phyloP scores from a whole-genome alignment of 2,888 invertebrate species.

The Xylota segnis region DNA sequence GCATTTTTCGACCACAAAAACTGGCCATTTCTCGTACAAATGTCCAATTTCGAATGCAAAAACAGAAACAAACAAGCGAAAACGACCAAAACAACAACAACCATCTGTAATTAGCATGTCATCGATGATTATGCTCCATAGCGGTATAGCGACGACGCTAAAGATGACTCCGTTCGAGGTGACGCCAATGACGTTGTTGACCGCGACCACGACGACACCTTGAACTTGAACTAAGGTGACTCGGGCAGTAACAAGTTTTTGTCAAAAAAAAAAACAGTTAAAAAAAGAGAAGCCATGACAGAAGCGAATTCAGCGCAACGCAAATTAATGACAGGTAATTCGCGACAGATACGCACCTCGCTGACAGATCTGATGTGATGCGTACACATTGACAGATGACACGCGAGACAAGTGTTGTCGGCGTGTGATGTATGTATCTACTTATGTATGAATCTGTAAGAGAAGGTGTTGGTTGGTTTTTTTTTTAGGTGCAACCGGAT shows the following conservation, averaged over 20 bases:
- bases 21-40: constrained; percentile 36
- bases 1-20: constrained; percentile 60
- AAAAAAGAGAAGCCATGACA: constrained; percentile 21
- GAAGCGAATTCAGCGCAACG: constrained; percentile 22
- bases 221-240: constrained; percentile 53
- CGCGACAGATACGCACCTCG: constrained; percentile 34
- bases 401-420: constrained; percentile 35
- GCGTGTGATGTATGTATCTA: not conserved
- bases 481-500: constrained; percentile 56
- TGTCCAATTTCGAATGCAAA: constrained; percentile 48
- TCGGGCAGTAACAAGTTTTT: constrained; percentile 11
- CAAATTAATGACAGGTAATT: constrained; percentile 59
- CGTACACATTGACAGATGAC: constrained; percentile 54
- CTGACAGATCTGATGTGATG: constrained; percentile 42
- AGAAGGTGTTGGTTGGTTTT: not conserved
- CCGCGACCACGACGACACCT: constrained; percentile 35
- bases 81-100: constrained; percentile 8
- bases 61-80: constrained; percentile 33
- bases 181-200: constrained; percentile 37
- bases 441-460: not conserved
- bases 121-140: constrained; percentile 60
- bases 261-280: constrained; percentile 2
- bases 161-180: constrained; percentile 37
- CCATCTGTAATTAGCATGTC: constrained; percentile 68
- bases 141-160: constrained; percentile 7